phyloP scores from a whole-genome alignment of 1,140 invertebrate genomes.

The Micrasema minimum region DNA sequence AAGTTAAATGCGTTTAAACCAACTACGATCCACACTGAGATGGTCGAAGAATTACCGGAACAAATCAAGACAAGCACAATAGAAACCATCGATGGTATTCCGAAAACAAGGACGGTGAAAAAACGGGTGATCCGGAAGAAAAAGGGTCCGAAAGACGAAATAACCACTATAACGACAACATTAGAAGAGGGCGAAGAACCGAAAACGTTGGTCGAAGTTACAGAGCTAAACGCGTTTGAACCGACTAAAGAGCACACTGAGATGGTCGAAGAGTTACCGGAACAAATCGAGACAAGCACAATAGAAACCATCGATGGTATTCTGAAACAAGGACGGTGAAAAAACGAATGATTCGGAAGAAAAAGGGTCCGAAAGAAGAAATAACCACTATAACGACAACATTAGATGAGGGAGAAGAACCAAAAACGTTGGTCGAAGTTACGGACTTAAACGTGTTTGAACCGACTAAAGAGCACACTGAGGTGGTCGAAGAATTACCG shows the following conservation, averaged over 20 bases:
- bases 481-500: constrained; percentile 58
- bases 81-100: background rate
- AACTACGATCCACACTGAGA: background rate
- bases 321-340: too few species aligned
- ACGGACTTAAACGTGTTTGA: too few species aligned
- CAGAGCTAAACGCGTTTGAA: constrained; percentile 44
- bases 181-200: constrained; percentile 56
- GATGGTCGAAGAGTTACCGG: too few species aligned
- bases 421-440: too few species aligned
- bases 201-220: background rate
- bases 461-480: background rate
- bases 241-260: too few species aligned
- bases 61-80: background rate
- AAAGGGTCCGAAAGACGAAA: constrained; percentile 57
- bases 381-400: too few species aligned
- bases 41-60: constrained; percentile 18
- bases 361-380: too few species aligned
- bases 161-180: constrained; percentile 60
- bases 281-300: too few species aligned
- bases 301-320: too few species aligned
- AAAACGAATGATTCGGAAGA: too few species aligned
- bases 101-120: constrained; percentile 5
- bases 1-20: background rate
- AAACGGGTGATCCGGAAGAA: constrained; percentile 49
- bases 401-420: too few species aligned